Conservation (phyloP, 2,113 vertebrate genomes). For the Lontra canadensis region DNA sequence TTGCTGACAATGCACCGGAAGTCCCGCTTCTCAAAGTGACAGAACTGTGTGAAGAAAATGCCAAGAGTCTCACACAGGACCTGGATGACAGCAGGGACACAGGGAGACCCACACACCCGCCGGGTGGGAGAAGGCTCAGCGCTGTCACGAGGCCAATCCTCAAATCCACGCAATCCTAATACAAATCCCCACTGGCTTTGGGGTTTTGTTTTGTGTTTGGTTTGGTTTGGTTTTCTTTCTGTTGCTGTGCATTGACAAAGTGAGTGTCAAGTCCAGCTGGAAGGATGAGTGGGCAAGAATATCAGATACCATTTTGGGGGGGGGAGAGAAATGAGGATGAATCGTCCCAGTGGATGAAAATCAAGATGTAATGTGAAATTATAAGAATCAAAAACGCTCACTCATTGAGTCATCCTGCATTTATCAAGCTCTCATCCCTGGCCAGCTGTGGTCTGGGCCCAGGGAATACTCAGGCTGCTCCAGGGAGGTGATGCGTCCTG, state of each 20-base stretch:
- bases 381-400: not conserved
- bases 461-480: not conserved
- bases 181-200: not conserved
- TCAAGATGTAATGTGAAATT: not conserved
- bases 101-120: fast-evolving
- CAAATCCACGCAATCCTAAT: not conserved
- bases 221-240: not conserved
- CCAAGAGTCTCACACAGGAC: fast-evolving
- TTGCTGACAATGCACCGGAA: not conserved
- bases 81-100: not conserved
- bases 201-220: not conserved
- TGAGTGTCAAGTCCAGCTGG: not conserved
- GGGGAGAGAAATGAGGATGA: not conserved
- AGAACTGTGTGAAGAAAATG: not conserved
- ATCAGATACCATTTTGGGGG: not conserved
- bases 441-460: not conserved
- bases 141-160: fast-evolving
- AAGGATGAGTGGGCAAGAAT: not conserved
- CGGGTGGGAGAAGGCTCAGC: fast-evolving
- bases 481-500: not conserved
- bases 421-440: not conserved
- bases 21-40: not conserved
- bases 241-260: not conserved
- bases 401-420: not conserved
- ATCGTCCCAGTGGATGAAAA: not conserved